Evolutionary conservation across 2,113 vertebrate genomes (phyloP).

Genomic region (Rynchops niger): DNA sequence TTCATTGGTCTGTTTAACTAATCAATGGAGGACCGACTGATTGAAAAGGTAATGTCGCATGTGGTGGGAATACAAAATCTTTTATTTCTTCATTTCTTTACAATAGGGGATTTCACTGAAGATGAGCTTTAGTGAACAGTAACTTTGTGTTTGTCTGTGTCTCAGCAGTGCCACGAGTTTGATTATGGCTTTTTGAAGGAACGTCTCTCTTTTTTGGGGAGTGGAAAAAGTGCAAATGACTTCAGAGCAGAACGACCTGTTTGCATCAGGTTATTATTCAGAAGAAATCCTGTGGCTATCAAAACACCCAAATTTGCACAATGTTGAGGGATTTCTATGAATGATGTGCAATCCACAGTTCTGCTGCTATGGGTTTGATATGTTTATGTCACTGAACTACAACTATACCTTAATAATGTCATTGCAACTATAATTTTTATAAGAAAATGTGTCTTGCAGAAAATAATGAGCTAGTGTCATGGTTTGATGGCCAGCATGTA

Average conservation of each 20-base stretch:
- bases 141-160: accelerated
- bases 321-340: background rate
- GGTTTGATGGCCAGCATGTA: background rate
- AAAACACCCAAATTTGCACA: background rate
- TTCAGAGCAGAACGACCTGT: background rate
- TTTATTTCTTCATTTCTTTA: background rate
- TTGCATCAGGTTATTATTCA: background rate
- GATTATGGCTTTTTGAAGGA: background rate
- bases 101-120: background rate
- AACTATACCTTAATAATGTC: background rate
- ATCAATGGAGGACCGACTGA: background rate
- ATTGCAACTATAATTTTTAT: background rate
- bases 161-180: background rate
- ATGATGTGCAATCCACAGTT: background rate
- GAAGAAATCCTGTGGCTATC: background rate
- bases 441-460: background rate
- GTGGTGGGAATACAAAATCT: background rate
- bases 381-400: background rate
- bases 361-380: background rate
- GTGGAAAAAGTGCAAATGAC: background rate
- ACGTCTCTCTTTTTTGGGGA: background rate
- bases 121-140: background rate
- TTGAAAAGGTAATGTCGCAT: background rate
- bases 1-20: background rate
- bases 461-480: background rate